These are phyloP conservation scores for Lagopus muta DNA, from an alignment of 2,113 vertebrate species.

Conservation along the genomic window DNA sequence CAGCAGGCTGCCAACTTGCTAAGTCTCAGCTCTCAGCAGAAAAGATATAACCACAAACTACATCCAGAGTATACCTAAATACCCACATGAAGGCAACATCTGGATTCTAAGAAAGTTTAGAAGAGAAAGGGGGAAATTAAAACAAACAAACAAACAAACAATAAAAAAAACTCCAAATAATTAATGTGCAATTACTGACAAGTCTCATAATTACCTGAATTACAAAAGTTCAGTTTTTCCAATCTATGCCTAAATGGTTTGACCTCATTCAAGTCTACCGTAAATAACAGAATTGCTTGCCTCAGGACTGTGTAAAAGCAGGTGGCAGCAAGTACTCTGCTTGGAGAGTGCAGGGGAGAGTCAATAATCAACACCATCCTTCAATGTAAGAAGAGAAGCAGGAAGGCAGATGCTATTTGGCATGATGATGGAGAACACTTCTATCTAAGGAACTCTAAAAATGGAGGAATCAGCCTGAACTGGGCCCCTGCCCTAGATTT, in stretches of 20 bases:
- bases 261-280: background rate
- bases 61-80: background rate
- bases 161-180: background rate
- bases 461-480: background rate
- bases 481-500: background rate
- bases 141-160: background rate
- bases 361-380: background rate
- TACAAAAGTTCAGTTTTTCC: background rate
- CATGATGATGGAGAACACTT: background rate
- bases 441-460: background rate
- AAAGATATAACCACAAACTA: background rate
- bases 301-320: background rate
- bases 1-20: background rate
- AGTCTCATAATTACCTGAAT: background rate
- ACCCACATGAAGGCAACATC: background rate
- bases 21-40: background rate
- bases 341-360: background rate
- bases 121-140: background rate
- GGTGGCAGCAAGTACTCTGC: background rate
- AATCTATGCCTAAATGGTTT: background rate
- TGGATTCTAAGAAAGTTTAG: background rate
- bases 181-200: background rate
- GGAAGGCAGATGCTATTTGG: background rate
- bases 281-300: background rate
- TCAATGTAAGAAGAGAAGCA: fast-evolving